phyloP scores from a whole-genome alignment of 2,888 invertebrate genomes.

The Cephus sareptanus region DNA sequence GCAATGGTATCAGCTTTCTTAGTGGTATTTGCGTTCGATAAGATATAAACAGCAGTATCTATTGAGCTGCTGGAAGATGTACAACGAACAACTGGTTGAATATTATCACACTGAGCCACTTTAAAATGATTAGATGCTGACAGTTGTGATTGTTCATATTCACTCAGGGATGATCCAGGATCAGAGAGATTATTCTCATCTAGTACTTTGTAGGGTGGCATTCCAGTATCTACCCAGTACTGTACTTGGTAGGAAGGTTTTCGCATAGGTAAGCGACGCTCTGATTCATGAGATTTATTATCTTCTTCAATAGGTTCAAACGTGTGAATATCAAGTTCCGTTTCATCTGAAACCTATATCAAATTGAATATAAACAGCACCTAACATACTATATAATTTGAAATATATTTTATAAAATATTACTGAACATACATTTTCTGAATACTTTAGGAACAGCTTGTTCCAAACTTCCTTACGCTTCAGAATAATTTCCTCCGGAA shows the following conservation, averaged over 20 bases:
- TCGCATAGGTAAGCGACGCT: conserved; percentile 30
- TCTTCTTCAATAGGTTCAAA: conserved; percentile 21
- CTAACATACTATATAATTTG: not conserved
- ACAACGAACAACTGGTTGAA: not conserved
- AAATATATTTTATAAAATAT: not conserved
- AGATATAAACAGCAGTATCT: conserved; percentile 53
- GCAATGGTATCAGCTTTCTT: conserved; percentile 41
- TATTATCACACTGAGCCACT: not conserved
- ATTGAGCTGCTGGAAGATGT: conserved; percentile 44
- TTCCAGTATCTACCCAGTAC: conserved; percentile 54
- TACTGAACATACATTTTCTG: conserved; percentile 28
- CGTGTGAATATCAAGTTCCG: conserved; percentile 30
- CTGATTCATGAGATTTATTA: conserved; percentile 10
- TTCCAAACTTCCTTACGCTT: conserved; percentile 38
- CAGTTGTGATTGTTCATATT: conserved; percentile 25
- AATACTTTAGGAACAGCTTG: conserved; percentile 43
- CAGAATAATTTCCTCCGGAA: conserved; percentile 19
- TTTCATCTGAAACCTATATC: conserved; percentile 32
- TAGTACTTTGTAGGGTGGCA: conserved; percentile 33
- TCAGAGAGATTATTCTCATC: conserved; percentile 21
- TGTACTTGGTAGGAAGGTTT: conserved; percentile 43
- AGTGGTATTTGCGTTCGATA: conserved; percentile 48
- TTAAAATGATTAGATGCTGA: not conserved
- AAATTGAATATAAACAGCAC: not conserved
- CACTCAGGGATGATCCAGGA: conserved; percentile 34